Base-by-base conservation (phyloP, 2,797 vertebrate species). In the Morus bassanus region DNA sequence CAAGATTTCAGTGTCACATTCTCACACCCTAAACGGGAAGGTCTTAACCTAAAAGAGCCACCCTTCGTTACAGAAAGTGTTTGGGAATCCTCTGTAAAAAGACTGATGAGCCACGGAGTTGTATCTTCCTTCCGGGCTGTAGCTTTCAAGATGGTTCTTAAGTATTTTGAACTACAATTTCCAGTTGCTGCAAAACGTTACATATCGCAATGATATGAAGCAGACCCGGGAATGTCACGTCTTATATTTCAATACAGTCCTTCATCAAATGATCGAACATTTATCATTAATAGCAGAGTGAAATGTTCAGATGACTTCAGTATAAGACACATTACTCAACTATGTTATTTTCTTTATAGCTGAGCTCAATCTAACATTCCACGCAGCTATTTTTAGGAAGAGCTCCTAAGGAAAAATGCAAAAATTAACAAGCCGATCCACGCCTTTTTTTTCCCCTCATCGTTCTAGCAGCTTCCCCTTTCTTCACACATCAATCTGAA, bases 341-440 rank as follows among this genome's bases (percentile, higher is more conserved):
- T 51, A 14, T 3, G 25, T 50, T 78, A 70, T 68, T 82, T 85
- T 51, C 82, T 60, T 91, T 78, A 56, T 5, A 87, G 68, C 84
- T 80, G 31, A 96, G 74, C 43, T 80, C 54, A 25, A 53, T 7
- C 15, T 53, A 81, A 35, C 48, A 48, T 68, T 82, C 60, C 0
- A 0, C 22, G 12, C 41, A 85, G 72, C 57, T 96, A 91, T 90
- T 87, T 93, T 96, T 67, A 92, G 57, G 59, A 77, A n/a, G 37
- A 45, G 8, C 31, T 93, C 41, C 56, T 51, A 75, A 74, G 30
- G n/a, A 91, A 91, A 94, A 91, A 68, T 4, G 68, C 78, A 85
- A 89, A 96, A 91, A 78, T 91, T 80, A 93, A 69, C 73, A 72
- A 87, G 75, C 84, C 82, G 69, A 77, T 57, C 79, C 61, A 92